phyloP scores from a whole-genome alignment of 2,113 vertebrate species.

The Tichodroma muraria region DNA sequence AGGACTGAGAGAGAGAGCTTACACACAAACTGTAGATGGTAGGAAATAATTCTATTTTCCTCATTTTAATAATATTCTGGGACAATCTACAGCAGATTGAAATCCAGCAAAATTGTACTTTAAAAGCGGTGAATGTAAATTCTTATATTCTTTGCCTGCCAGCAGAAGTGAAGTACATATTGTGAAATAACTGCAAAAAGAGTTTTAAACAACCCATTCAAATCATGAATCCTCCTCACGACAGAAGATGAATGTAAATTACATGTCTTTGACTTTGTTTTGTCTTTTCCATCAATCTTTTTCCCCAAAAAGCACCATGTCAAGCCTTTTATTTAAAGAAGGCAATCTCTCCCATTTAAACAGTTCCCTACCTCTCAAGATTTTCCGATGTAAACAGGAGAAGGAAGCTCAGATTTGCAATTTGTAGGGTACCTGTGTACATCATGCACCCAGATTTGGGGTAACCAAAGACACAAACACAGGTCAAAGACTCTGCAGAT shows the following conservation, averaged over 20 bases:
- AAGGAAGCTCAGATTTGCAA: background rate
- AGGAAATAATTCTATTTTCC: background rate
- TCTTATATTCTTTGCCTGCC: background rate
- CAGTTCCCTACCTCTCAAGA: background rate
- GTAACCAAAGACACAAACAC: background rate
- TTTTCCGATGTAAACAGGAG: background rate
- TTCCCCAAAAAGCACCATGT: background rate
- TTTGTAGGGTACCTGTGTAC: background rate
- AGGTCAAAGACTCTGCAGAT: background rate
- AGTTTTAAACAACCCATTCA: constrained; percentile 2
- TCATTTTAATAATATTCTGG: background rate
- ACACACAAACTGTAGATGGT: background rate
- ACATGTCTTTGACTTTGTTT: background rate
- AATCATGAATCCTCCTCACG: background rate
- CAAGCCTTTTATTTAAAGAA: background rate
- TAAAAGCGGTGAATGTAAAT: background rate
- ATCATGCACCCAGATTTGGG: background rate
- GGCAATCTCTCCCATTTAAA: background rate
- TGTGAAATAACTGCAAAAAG: background rate
- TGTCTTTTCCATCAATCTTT: constrained; percentile 20
- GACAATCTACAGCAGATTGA: background rate
- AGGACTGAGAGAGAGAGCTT: background rate
- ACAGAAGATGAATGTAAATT: constrained; percentile 7
- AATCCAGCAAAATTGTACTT: background rate
- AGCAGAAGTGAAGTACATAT: background rate